These are phyloP conservation scores for Etheostoma spectabile DNA, from an alignment of 2,113 vertebrate species.

Conservation along the genomic window DNA sequence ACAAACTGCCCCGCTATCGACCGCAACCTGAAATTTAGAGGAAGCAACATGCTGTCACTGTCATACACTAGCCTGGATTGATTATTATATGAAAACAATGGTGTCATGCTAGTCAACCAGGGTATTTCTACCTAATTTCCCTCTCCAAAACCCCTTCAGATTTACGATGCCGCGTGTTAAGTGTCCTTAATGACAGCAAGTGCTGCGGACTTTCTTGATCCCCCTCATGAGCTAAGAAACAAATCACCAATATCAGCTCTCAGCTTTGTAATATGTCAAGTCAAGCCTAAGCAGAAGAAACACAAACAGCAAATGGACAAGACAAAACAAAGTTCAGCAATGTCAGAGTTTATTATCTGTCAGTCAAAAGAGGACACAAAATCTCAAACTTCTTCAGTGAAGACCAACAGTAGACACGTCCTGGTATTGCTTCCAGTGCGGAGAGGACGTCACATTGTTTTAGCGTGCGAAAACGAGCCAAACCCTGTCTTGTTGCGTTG, in stretches of 20 bases:
- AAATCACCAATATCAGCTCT: not conserved
- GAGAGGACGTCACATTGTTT: not conserved
- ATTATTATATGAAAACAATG: too few species aligned
- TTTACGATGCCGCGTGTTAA: not conserved
- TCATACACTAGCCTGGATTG: too few species aligned
- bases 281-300: too few species aligned
- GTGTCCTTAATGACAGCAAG: not conserved
- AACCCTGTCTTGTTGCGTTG: too few species aligned
- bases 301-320: too few species aligned
- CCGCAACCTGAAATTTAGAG: too few species aligned
- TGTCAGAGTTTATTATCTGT: not conserved
- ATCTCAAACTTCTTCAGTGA: not conserved
- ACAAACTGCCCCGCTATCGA: too few species aligned
- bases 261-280: too few species aligned
- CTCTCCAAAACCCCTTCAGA: not conserved
- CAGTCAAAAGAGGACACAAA: not conserved
- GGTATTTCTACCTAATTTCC: too few species aligned
- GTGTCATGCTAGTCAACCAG: too few species aligned
- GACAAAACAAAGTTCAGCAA: not conserved
- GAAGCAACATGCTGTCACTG: too few species aligned
- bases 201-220: not conserved
- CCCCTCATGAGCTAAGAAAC: not conserved
- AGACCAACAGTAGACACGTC: not conserved
- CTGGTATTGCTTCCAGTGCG: not conserved
- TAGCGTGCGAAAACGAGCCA: not conserved